Percentiles rank a stretch among this genome's conserved stretches.
Evolutionary conservation across 2,888 invertebrate genomes (phyloP).

Genomic region (Adelphocoris suturalis): DNA sequence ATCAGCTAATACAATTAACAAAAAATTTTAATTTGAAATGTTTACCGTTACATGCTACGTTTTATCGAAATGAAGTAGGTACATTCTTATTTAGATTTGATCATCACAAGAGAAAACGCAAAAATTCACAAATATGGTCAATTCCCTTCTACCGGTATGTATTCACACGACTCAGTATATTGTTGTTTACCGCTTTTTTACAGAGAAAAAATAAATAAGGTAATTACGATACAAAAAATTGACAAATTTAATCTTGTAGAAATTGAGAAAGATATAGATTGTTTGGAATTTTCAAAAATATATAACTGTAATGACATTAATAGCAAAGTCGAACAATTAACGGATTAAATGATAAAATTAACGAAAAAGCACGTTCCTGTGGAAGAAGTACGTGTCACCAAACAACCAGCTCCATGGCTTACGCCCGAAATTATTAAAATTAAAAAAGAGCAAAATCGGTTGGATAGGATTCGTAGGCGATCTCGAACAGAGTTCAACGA

Average conservation of each 20-base stretch:
- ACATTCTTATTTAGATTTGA: not conserved
- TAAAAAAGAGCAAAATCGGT: not conserved
- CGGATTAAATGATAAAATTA: not conserved
- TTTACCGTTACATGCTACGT: not conserved
- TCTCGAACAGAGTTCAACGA: not conserved
- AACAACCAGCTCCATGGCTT: slow-evolving; percentile 7
- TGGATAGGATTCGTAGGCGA: not conserved
- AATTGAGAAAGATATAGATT: not conserved
- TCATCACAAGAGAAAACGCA: not conserved
- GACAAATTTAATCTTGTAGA: not conserved
- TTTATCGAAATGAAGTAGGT: not conserved
- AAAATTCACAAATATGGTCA: not conserved
- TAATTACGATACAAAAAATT: not conserved
- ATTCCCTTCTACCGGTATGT: not conserved
- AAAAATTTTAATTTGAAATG: not conserved
- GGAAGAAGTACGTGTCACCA: not conserved
- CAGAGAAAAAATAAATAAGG: too few species aligned
- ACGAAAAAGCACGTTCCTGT: not conserved
- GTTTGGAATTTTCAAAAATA: not conserved
- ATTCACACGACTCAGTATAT: not conserved
- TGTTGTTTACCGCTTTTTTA: not conserved
- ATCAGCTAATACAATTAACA: not conserved
- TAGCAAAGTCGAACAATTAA: not conserved
- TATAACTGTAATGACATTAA: too few species aligned
- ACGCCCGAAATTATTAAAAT: not conserved